Percentiles rank a stretch among this genome's conserved stretches.
phyloP scores from a whole-genome alignment of 2,113 vertebrate species.

The Salvelinus fontinalis region DNA sequence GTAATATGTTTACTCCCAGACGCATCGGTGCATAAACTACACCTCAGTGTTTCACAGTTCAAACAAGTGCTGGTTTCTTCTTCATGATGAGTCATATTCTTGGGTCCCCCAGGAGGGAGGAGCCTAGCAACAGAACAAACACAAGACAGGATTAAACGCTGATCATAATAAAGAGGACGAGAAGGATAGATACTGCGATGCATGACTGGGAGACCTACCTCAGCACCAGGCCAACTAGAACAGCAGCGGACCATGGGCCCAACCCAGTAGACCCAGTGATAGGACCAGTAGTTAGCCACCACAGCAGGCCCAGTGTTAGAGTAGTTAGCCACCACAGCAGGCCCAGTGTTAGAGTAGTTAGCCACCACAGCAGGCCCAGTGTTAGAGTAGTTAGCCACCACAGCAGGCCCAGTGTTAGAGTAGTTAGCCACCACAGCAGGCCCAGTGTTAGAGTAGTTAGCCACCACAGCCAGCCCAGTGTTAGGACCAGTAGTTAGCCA shows the following conservation, averaged over 20 bases:
- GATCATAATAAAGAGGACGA: not conserved
- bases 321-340: too few species aligned
- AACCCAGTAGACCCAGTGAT: slow-evolving; percentile 46
- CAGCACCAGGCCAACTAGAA: not conserved
- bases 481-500: too few species aligned
- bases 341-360: too few species aligned
- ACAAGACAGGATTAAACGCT: not conserved
- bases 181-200: not conserved
- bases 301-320: too few species aligned
- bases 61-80: not conserved
- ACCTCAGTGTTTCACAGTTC: not conserved
- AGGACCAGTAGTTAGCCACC: not conserved
- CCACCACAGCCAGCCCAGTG: too few species aligned
- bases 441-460: too few species aligned
- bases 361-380: too few species aligned
- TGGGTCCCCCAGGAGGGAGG: slow-evolving; percentile 16
- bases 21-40: not conserved
- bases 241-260: not conserved
- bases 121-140: not conserved
- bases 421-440: too few species aligned
- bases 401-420: too few species aligned
- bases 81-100: slow-evolving; percentile 12
- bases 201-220: not conserved
- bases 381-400: too few species aligned
- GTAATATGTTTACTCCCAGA: too few species aligned